phyloP scores from a whole-genome alignment of 2,797 vertebrate species.

The Xenentodon cancila region DNA sequence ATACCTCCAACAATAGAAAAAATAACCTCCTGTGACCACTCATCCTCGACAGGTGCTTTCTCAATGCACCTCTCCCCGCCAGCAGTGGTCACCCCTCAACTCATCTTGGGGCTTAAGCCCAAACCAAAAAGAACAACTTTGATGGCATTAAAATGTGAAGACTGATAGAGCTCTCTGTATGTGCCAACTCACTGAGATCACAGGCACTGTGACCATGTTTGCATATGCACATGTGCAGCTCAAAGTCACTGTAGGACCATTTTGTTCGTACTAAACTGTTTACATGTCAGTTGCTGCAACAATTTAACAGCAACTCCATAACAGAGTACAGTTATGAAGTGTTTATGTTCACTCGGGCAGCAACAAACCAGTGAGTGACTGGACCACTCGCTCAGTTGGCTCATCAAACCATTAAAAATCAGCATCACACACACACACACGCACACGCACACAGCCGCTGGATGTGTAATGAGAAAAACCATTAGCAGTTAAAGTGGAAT shows the following conservation, averaged over 20 bases:
- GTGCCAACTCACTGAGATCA: constrained; percentile 31
- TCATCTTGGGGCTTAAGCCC: constrained; percentile 46
- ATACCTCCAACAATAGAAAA: not conserved
- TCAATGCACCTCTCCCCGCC: constrained; percentile 14
- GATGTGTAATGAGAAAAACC: constrained; percentile 83
- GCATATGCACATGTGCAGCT: constrained; percentile 8
- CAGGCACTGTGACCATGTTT: not conserved
- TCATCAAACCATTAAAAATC: constrained; percentile 74
- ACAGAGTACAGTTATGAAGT: constrained; percentile 23
- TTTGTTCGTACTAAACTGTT: not conserved
- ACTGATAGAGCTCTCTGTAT: constrained; percentile 22
- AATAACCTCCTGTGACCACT: constrained; percentile 32
- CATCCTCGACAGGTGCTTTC: constrained; percentile 30
- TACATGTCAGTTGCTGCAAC: constrained; percentile 22
- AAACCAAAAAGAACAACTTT: constrained; percentile 57
- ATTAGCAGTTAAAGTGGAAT: constrained; percentile 77
- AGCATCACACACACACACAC: constrained; percentile 32
- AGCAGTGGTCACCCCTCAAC: constrained; percentile 20
- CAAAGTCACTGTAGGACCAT: constrained; percentile 8
- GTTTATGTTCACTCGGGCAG: constrained; percentile 9
- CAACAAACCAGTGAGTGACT: constrained; percentile 36
- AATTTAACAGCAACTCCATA: constrained; percentile 26
- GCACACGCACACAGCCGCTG: constrained; percentile 59
- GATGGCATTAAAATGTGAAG: constrained; percentile 59
- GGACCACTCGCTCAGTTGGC: constrained; percentile 68